Percentiles rank a stretch among this genome's conserved stretches.
These are phyloP conservation scores for Gnathonemus longibarbis DNA, from an alignment of 2,113 vertebrate genomes.

Conservation along the genomic window DNA sequence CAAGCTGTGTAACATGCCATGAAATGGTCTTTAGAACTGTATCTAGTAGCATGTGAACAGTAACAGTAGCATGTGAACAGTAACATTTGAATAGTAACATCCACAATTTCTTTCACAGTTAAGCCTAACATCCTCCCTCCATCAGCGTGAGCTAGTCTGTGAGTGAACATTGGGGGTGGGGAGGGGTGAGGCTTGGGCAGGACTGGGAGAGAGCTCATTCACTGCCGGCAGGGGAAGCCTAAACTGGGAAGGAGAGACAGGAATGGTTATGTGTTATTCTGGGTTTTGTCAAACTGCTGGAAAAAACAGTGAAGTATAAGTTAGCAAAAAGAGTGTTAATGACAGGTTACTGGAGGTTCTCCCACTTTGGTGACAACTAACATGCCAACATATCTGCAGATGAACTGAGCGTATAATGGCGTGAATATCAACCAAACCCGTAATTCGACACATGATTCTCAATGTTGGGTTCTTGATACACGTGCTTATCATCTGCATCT, in stretches of 20 bases:
- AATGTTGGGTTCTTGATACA: neutral
- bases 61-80: slow-evolving; percentile 17
- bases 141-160: slow-evolving; percentile 32
- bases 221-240: slow-evolving; percentile 78
- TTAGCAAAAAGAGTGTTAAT: slow-evolving; percentile 4
- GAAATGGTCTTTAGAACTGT: neutral
- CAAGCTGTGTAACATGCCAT: neutral
- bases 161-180: slow-evolving; percentile 22
- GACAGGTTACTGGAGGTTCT: neutral
- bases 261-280: slow-evolving; percentile 60
- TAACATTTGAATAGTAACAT: neutral
- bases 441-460: neutral
- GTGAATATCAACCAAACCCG: neutral
- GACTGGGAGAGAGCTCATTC: slow-evolving; percentile 57
- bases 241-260: slow-evolving; percentile 91
- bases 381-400: neutral
- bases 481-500: neutral
- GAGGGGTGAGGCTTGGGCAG: slow-evolving; percentile 25
- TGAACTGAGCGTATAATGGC: neutral
- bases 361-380: neutral
- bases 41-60: neutral
- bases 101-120: slow-evolving; percentile 30
- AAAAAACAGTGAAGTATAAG: neutral
- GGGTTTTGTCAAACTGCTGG: slow-evolving; percentile 1
- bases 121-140: slow-evolving; percentile 43